A percentile compares a stretch with the other conserved stretches of the same genome.
phyloP scores from a whole-genome alignment of 2,113 vertebrate genomes.

The Macheiramphus alcinus region DNA sequence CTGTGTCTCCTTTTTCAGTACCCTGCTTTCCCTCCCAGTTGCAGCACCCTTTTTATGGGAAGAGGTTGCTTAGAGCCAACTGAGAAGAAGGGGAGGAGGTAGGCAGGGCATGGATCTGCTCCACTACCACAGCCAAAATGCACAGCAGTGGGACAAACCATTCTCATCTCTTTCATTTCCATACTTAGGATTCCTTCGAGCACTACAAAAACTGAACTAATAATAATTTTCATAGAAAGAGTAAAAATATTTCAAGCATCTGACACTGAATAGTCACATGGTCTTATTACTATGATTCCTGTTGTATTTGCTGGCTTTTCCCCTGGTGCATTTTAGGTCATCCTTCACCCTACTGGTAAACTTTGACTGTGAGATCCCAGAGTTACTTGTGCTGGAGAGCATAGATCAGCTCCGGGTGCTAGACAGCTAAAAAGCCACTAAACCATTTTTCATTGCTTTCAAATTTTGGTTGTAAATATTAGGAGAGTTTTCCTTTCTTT shows the following conservation, averaged over 20 bases:
- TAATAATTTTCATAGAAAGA: background rate
- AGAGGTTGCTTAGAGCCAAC: background rate
- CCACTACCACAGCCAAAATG: background rate
- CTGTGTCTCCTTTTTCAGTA: background rate
- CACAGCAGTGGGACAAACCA: background rate
- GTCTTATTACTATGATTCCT: background rate
- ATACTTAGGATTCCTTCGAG: background rate
- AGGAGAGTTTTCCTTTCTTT: background rate
- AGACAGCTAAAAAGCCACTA: background rate
- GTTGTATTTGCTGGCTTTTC: background rate
- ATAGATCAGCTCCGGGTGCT: background rate
- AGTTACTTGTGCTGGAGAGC: background rate
- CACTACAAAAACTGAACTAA: background rate
- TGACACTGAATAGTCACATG: background rate
- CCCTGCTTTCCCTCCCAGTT: background rate
- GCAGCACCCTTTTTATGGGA: background rate
- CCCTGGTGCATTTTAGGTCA: background rate
- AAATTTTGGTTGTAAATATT: background rate
- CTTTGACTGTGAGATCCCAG: background rate
- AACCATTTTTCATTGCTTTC: background rate
- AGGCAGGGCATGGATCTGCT: background rate
- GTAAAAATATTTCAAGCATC: background rate
- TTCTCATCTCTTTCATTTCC: background rate
- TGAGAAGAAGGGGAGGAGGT: background rate
- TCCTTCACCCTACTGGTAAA: background rate